phyloP scores from a whole-genome alignment of 2,888 invertebrate genomes.

The Strigamia transsilvanica region DNA sequence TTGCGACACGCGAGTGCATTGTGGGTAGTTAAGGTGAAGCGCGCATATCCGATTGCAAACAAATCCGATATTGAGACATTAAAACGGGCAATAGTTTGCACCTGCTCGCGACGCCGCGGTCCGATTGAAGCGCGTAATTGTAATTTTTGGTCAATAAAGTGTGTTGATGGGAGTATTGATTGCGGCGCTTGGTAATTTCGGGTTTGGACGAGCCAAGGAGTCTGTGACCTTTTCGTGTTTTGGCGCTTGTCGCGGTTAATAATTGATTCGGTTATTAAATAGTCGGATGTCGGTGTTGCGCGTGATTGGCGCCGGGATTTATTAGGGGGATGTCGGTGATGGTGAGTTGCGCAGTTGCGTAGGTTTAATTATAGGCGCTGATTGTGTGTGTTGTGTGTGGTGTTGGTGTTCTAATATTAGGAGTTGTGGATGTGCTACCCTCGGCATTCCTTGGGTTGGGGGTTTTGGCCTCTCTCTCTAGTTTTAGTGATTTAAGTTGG shows the following conservation, averaged over 20 bases:
- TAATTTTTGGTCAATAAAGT: slow-evolving; percentile 26
- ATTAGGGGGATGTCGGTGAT: not conserved
- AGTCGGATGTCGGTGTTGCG: not conserved
- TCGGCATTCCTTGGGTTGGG: not conserved
- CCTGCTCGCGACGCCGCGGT: not conserved
- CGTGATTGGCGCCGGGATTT: slow-evolving; percentile 10
- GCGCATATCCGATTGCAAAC: not conserved
- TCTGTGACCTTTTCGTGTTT: slow-evolving; percentile 30
- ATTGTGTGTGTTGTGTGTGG: not conserved
- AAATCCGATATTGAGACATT: not conserved
- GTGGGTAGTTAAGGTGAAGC: slow-evolving; percentile 4
- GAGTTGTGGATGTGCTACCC: not conserved
- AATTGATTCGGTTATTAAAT: slow-evolving; percentile 49
- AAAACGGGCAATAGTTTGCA: not conserved
- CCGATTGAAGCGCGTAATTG: not conserved
- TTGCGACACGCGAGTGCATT: slow-evolving; percentile 19
- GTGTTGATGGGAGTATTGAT: slow-evolving; percentile 40
- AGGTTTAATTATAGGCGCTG: not conserved
- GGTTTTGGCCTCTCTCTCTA: no score
- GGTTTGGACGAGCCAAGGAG: not conserved
- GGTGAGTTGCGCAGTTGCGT: not conserved
- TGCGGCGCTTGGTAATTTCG: slow-evolving; percentile 13
- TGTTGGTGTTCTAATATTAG: slow-evolving; percentile 7
- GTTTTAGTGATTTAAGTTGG: not conserved
- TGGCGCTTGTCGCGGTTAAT: slow-evolving; percentile 24